A percentile compares a stretch with the other conserved stretches of the same genome.
phyloP scores from a whole-genome alignment of 2,888 invertebrate species.

The Chymomyza procnemis region DNA sequence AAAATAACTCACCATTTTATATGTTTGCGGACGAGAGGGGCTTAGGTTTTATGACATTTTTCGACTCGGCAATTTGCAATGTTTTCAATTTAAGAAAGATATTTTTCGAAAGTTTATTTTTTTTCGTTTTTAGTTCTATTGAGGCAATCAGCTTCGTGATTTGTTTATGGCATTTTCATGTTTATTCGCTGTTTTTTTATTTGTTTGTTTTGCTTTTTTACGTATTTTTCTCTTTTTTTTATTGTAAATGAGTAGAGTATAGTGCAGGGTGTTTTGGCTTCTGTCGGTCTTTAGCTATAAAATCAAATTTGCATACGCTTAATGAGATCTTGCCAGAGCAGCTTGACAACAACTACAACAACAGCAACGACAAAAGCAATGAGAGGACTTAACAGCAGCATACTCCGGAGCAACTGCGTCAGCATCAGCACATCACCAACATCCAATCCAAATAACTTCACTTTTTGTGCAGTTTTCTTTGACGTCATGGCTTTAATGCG shows the following conservation, averaged over 20 bases:
- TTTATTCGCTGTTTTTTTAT: slow-evolving; percentile 42
- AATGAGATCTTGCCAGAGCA: neutral
- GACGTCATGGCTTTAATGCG: neutral
- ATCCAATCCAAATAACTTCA: slow-evolving; percentile 10
- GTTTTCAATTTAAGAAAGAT: neutral
- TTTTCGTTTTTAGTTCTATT: slow-evolving; percentile 3
- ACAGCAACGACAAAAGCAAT: slow-evolving; percentile 3
- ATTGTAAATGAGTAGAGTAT: neutral
- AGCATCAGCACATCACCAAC: neutral
- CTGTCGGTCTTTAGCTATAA: slow-evolving; percentile 21
- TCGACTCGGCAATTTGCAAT: neutral
- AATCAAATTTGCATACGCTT: slow-evolving; percentile 50
- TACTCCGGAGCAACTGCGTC: too few species aligned
- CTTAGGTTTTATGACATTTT: neutral
- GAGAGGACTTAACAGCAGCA: too few species aligned
- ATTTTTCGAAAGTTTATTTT: neutral
- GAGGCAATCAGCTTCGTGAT: slow-evolving; percentile 50
- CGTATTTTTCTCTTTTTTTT: neutral
- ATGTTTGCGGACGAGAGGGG: too few species aligned
- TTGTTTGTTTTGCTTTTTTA: slow-evolving; percentile 37
- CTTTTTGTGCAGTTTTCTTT: neutral
- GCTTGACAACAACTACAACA: slow-evolving; percentile 6
- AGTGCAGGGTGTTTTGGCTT: neutral
- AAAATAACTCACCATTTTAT: neutral
- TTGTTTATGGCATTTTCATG: slow-evolving; percentile 55